Evolutionary conservation across 1,140 invertebrate species (phyloP), one percentile per base, ranked within the genome.

Genomic region (Drosophila rhopaloa): DNA sequence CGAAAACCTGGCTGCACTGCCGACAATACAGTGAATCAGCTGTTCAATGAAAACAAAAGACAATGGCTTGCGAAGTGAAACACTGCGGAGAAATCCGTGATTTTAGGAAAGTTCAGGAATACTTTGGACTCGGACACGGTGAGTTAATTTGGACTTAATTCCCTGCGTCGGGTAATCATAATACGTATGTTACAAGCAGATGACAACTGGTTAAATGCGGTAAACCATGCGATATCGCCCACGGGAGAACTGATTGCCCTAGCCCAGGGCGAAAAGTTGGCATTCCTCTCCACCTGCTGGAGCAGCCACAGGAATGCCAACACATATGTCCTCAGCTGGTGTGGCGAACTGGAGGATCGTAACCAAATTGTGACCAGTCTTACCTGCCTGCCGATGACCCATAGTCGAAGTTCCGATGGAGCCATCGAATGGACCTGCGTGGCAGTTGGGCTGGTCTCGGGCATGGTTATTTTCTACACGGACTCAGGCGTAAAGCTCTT

Each of bases 381-480:
- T 83, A 65, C 93, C 82, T 93, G 94, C 93, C 65, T 95, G 84
- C 91, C 94, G 74, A 92, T 94, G 65, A 91, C 86, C 43, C 91
- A 92, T 38, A 83, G 68, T 14, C 63, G 80, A 7, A 61, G 71
- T 11, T 92, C 66, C 44, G 92, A 79, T 76, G 89, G 80, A 47
- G 56, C 72, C 6, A 67, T 94, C n/a, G 98, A 99, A 92, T 99
- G 98, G 98, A 98, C 97, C 11, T 98, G 97, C 93, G 95, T 99
- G 70, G 95, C 96, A 68, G 94, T 98, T 63, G 98, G 98, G 19
- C 97, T 98, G 80, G 95, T 94, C 75, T 96, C 96, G 68, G 98
- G 98, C 35, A 95, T 94, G 93, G 93, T 99, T 37, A 94, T 95
- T 71, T 97, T 99, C 93, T 99, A 98, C 91, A 97, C 97, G 9